Conservation (phyloP, 2,113 vertebrate species). For the Arvicanthis niloticus region DNA sequence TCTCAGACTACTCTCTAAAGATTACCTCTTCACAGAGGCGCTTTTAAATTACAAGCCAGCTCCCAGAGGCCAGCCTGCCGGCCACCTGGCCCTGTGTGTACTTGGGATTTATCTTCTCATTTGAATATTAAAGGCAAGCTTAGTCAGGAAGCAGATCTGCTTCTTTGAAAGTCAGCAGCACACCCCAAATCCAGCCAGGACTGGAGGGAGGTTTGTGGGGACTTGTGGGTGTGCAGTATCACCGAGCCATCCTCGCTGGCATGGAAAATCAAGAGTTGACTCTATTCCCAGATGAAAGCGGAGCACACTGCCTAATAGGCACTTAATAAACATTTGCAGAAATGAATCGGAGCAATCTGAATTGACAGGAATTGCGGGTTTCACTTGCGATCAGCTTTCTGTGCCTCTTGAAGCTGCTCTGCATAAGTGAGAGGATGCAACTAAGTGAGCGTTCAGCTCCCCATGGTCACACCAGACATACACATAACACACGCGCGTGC, state of each 20-base stretch:
- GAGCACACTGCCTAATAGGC: conserved; percentile 44
- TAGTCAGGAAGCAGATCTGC: not conserved
- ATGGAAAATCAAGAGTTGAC: conserved; percentile 14
- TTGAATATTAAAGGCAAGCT: conserved; percentile 57
- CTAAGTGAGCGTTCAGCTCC: not conserved
- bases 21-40: not conserved
- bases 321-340: conserved; percentile 68
- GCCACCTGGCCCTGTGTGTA: not conserved
- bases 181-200: not conserved
- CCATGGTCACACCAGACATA: not conserved
- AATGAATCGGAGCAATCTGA: conserved; percentile 61
- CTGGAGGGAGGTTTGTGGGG: not conserved
- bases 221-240: not conserved
- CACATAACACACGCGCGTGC: not conserved
- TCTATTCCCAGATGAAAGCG: conserved; percentile 52
- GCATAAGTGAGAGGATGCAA: conserved; percentile 9
- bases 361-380: conserved; percentile 48
- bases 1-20: not conserved
- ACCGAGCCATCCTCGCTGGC: rapidly evolving
- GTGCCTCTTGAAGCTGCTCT: conserved; percentile 50
- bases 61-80: not conserved
- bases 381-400: conserved; percentile 62
- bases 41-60: not conserved
- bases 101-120: conserved; percentile 15
- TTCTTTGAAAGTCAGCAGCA: not conserved